Evolutionary conservation across 2,888 invertebrate species (phyloP), one percentile per base, ranked within the genome.

Genomic region (Byasa hedistus): DNA sequence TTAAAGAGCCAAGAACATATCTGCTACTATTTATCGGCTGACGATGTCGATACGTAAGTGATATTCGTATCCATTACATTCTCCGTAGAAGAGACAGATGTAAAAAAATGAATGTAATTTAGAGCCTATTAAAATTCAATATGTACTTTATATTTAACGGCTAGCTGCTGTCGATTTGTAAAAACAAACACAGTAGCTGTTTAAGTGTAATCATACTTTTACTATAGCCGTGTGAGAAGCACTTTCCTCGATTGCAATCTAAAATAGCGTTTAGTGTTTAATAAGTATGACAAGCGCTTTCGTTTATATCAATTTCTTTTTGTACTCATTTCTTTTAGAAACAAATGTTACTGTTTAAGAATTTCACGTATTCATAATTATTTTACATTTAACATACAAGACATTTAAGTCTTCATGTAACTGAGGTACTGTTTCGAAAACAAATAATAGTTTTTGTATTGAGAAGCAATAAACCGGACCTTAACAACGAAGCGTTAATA

Each of bases 161-260:
- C n/a, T 27, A 19, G 12, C 57, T 1, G 17, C 2, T 36, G 27
- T 15, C 24, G 57, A 36, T 57, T 57, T 7, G 57, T 54, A 32
- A 57, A 59, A 64, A 64, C 59, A 54, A 58, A 27, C 64, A 58
- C 10, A 2, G 36, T 24, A n/a, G 23, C 59, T 59, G 24, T 44
- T 24, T 51, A 51, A 60, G 23, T 60, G 51, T 24, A 60, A 60
- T 64, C 64, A 54, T 44, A 64, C 64, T 64, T 58, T 64, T 64
- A 59, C 64, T 58, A 54, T 54, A 36, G 24, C 44, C 24, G 21
- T 54, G 54, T 64, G 54, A 64, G 57, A 48, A 48, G 51, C 54
- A 65, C 60, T 65, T 65, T 65, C 65, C 60, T 56, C 51, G 39
- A 60, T 60, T 56, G 48, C 32, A 57, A 57, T 57, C 60, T 60